A percentile compares a stretch with the other conserved stretches of the same genome.
Evolutionary conservation across 2,888 invertebrate genomes (phyloP).

Genomic region (Leuctra nigra): DNA sequence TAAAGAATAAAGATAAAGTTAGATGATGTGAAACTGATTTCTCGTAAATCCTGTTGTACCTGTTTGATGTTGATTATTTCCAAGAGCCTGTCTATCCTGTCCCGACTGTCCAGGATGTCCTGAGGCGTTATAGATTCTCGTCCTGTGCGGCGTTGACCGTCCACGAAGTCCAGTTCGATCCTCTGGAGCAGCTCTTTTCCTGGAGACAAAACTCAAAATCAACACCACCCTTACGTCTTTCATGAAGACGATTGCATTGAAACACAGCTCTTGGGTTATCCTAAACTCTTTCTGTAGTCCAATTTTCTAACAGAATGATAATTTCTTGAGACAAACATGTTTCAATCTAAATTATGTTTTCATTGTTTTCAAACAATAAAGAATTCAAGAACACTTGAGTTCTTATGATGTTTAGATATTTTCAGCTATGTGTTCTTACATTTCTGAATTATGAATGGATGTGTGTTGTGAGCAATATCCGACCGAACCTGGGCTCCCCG

Average conservation of each 20-base stretch:
- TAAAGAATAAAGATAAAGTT: too few relatives aligned
- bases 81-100: constrained; percentile 49
- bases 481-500: too few relatives aligned
- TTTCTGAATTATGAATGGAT: not conserved
- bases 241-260: too few relatives aligned
- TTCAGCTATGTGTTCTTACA: not conserved
- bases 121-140: constrained; percentile 42
- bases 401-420: not conserved
- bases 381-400: not conserved
- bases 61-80: constrained; percentile 49
- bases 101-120: constrained; percentile 54
- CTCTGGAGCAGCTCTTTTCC: constrained; percentile 42
- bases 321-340: not conserved
- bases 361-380: not conserved
- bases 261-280: too few relatives aligned
- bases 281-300: too few relatives aligned
- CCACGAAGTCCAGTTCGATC: constrained; percentile 34
- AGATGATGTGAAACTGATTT: not conserved
- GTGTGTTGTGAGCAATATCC: too few relatives aligned
- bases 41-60: not conserved
- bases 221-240: too few relatives aligned
- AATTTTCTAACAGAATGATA: too few relatives aligned
- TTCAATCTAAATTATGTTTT: not conserved
- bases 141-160: constrained; percentile 9
- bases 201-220: constrained; percentile 26